Evolutionary conservation across 2,113 vertebrate genomes (phyloP), one percentile per base, ranked within the genome.

Genomic region (Oryzias woworae): DNA sequence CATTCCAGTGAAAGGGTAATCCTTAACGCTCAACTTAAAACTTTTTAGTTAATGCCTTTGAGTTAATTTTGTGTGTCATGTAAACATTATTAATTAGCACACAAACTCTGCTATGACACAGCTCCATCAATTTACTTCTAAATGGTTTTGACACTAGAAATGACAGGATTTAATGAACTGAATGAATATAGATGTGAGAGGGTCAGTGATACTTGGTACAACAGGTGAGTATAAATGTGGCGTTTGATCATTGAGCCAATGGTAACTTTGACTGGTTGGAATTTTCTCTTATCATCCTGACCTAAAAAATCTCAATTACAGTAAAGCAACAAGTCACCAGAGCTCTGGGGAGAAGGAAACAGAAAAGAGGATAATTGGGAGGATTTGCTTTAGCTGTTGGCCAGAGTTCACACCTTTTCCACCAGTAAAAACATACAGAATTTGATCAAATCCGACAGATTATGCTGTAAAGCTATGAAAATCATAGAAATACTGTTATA

Each of bases 351-450:
- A 75, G 26, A 66, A 51, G 75, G 26, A 74, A 83, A 80, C 73
- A 60, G 69, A 80, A 58, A 77, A 72, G 58, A 61, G 69, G 62
- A 82, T 68, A 70, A 69, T 62, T 49, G 65, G 73, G 76, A 84
- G 71, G 75, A 78, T 66, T 77, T 69, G 57, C 67, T 69, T 46
- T 42, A 70, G 71, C 77, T 61, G 71, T 76, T 84, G 78, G 74
- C 74, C 66, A 62, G 65, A 56, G 52, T 71, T 71, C 75, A 60
- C 59, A 62, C 69, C 69, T 81, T 72, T 80, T 76, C 74, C 80
- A 70, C 61, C 62, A 53, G 64, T 12, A 36, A 12, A 36, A 28
- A 4, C 26, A 81, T 83, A 77, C 75, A 64, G 67, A 62, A 28
- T 6, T 28, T 28, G 5, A 6, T 28, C 26, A 58, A 64, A 71